phyloP scores from a whole-genome alignment of 2,888 invertebrate species.

The Acrobasis suavella region DNA sequence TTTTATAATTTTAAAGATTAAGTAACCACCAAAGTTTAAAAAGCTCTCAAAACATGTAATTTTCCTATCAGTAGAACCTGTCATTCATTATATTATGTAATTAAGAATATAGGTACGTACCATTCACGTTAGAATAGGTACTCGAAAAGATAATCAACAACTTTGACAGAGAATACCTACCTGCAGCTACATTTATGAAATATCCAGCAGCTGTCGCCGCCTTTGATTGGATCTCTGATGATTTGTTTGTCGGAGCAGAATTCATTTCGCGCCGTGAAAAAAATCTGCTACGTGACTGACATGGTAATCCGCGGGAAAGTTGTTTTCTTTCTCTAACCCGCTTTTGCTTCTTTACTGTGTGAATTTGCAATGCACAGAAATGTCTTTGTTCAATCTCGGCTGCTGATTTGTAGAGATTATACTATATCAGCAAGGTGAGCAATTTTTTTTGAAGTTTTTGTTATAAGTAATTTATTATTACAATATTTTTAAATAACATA shows the following conservation, averaged over 20 bases:
- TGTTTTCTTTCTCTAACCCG: conserved; percentile 60
- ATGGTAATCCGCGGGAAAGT: conserved; percentile 61
- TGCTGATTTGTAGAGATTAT: conserved; percentile 34
- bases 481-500: too few relatives aligned
- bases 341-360: conserved; percentile 50
- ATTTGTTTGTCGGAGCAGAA: conserved; percentile 64
- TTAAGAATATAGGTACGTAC: too few relatives aligned
- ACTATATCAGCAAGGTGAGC: too few relatives aligned
- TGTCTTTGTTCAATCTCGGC: conserved; percentile 46
- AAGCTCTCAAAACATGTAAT: too few relatives aligned
- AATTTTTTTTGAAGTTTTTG: too few relatives aligned
- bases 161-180: not conserved
- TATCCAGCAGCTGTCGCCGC: conserved; percentile 42
- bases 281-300: conserved; percentile 67
- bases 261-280: conserved; percentile 56
- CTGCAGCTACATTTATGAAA: conserved; percentile 40
- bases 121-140: not conserved
- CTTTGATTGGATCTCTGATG: conserved; percentile 63
- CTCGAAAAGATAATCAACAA: conserved; percentile 2
- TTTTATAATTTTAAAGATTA: too few relatives aligned
- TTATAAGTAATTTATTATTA: too few relatives aligned
- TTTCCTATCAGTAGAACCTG: too few relatives aligned
- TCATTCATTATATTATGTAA: too few relatives aligned
- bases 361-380: conserved; percentile 39
- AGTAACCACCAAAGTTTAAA: too few relatives aligned